Conservation (phyloP, 2,113 vertebrate species). For the Echinops telfairi region DNA sequence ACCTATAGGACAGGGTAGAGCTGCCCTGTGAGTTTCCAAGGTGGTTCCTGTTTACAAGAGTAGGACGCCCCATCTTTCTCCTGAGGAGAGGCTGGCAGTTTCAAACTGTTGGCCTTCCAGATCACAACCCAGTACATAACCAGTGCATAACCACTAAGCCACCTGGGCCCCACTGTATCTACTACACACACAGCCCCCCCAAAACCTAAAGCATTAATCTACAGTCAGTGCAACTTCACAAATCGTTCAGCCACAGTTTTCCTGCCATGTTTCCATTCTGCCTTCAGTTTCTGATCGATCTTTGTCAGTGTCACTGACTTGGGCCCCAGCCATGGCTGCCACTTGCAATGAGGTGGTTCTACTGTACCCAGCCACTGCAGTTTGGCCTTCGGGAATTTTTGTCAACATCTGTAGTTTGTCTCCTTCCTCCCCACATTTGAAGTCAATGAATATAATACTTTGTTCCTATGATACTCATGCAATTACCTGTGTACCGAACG, state of each 20-base stretch:
- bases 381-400: not conserved
- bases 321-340: not conserved
- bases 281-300: not conserved
- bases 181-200: not conserved
- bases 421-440: conserved; percentile 4
- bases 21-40: too few relatives aligned
- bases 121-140: too few relatives aligned
- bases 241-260: not conserved
- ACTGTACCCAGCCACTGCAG: not conserved
- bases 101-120: too few relatives aligned
- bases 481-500: not conserved
- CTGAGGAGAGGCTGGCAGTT: too few relatives aligned
- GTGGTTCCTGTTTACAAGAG: too few relatives aligned
- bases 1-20: too few relatives aligned
- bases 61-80: too few relatives aligned
- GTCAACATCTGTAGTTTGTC: not conserved
- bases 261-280: not conserved
- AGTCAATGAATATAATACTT: not conserved
- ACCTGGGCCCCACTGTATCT: not conserved
- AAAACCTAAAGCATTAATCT: too few relatives aligned
- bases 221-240: not conserved
- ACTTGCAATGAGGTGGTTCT: not conserved
- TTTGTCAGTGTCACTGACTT: not conserved
- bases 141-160: too few relatives aligned
- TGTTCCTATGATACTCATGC: not conserved